Conservation (phyloP, 1,140 invertebrate genomes). For the Bombus fervidus region DNA sequence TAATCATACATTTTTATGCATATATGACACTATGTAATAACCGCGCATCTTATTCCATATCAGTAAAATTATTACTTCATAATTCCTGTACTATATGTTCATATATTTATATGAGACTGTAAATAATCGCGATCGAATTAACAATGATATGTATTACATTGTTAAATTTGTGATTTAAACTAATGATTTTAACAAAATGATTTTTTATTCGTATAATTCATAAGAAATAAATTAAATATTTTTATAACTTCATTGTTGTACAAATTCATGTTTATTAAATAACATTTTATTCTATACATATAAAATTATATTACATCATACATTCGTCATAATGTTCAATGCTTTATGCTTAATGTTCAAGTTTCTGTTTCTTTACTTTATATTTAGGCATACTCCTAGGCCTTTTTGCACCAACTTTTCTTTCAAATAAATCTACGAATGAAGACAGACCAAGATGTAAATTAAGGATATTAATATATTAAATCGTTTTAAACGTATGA, state of each 20-base stretch:
- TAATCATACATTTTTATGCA: background rate
- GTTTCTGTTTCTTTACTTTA: slow-evolving; percentile 64
- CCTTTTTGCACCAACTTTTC: slow-evolving; percentile 62
- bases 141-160: background rate
- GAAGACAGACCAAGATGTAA: slow-evolving; percentile 11
- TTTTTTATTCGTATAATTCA: background rate
- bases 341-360: background rate
- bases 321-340: background rate
- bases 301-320: background rate
- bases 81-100: background rate
- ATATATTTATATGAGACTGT: slow-evolving; percentile 11
- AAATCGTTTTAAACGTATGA: background rate
- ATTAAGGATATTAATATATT: background rate
- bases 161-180: background rate
- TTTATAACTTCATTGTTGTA: background rate
- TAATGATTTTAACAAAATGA: background rate
- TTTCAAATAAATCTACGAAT: slow-evolving; percentile 69
- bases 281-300: slow-evolving; percentile 12
- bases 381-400: slow-evolving; percentile 54
- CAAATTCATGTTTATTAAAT: slow-evolving; percentile 25
- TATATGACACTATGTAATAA: background rate
- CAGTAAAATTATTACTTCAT: background rate
- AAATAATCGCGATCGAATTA: background rate
- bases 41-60: background rate
- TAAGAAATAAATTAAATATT: background rate